Evolutionary conservation across 2,888 invertebrate species (phyloP).

Genomic region (Athalia rosae): DNA sequence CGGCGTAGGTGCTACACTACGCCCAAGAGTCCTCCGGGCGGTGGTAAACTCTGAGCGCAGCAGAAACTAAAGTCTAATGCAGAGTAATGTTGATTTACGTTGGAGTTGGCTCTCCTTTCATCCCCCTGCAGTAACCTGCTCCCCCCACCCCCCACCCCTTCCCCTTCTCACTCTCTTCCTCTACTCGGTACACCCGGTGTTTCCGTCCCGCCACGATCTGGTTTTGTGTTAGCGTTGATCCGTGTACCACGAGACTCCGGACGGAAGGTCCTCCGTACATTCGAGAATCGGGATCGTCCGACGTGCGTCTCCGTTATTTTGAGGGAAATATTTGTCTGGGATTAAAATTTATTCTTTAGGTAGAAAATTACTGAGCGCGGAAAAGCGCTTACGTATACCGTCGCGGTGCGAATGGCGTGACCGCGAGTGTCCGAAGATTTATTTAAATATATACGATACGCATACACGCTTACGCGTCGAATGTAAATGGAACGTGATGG

Average conservation of each 20-base stretch:
- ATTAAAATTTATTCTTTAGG: too few relatives aligned
- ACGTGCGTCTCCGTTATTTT: too few relatives aligned
- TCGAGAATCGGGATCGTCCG: too few relatives aligned
- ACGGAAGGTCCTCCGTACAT: neutral
- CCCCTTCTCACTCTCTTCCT: constrained; percentile 52
- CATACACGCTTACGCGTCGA: too few relatives aligned
- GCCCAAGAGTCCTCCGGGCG: constrained; percentile 46
- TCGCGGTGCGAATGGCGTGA: too few relatives aligned
- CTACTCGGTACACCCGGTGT: constrained; percentile 48
- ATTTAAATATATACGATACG: too few relatives aligned
- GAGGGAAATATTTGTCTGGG: too few relatives aligned
- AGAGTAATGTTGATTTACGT: constrained; percentile 73
- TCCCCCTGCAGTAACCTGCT: constrained; percentile 50
- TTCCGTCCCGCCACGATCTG: constrained; percentile 39
- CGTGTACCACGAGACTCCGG: constrained; percentile 11
- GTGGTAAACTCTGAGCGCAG: constrained; percentile 67
- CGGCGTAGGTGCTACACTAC: constrained; percentile 34
- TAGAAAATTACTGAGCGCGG: too few relatives aligned
- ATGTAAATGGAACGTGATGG: too few relatives aligned
- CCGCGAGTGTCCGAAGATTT: too few relatives aligned
- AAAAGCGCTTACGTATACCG: too few relatives aligned
- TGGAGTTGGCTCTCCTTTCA: constrained; percentile 61
- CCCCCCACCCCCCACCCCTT: constrained; percentile 51
- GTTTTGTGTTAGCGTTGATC: neutral
- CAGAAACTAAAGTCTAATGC: constrained; percentile 71